phyloP scores from a whole-genome alignment of 2,113 vertebrate species.

The Trematocara macrostoma region DNA sequence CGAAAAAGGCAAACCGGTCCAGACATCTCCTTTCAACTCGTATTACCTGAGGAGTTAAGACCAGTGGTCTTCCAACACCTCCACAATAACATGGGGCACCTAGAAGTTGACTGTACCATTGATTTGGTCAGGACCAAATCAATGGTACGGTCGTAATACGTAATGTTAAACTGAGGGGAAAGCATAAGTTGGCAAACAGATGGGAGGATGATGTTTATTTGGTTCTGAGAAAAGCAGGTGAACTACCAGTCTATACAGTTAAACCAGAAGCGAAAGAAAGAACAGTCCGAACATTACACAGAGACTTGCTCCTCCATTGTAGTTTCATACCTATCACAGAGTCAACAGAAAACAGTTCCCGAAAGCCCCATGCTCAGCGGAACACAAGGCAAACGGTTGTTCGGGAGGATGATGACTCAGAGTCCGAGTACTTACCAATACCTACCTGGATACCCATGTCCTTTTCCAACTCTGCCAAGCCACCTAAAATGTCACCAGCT shows the following conservation, averaged over 20 bases:
- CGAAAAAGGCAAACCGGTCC: not conserved
- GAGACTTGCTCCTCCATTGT: not conserved
- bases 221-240: not conserved
- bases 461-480: not conserved
- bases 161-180: not conserved
- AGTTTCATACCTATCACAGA: not conserved
- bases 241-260: not conserved
- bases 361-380: not conserved
- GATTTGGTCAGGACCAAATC: not conserved
- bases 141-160: not conserved
- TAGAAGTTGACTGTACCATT: not conserved
- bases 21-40: not conserved
- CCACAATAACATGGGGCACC: not conserved
- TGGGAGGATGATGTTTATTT: not conserved
- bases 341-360: not conserved
- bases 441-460: not conserved
- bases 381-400: not conserved
- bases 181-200: not conserved
- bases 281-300: not conserved
- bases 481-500: not conserved
- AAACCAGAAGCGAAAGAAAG: not conserved
- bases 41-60: not conserved
- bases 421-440: not conserved
- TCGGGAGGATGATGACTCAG: not conserved
- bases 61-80: not conserved